phyloP scores from a whole-genome alignment of 2,797 vertebrate genomes.

The Rhinophrynus dorsalis region DNA sequence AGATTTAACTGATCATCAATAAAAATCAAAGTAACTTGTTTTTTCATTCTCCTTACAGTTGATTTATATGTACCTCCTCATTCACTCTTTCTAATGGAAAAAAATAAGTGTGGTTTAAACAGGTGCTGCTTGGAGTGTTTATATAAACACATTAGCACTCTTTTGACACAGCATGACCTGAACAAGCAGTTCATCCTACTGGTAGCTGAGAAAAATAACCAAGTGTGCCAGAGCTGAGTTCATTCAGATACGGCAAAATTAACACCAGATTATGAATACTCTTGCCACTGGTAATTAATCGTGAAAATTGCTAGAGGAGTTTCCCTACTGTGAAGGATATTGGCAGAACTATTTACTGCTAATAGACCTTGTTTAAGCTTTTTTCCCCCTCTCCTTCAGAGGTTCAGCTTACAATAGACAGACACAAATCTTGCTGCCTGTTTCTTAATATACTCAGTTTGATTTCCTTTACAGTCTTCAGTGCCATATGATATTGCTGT shows the following conservation, averaged over 20 bases:
- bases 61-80: no score
- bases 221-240: constrained; percentile 62
- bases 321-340: constrained; percentile 71
- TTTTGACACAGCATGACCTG: constrained; percentile 63
- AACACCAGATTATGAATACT: constrained; percentile 77
- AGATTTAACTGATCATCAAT: no score
- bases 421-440: constrained; percentile 52
- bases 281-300: constrained; percentile 70
- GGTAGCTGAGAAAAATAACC: constrained; percentile 67
- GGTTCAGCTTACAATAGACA: constrained; percentile 57
- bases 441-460: constrained; percentile 48
- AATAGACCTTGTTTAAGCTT: constrained; percentile 76
- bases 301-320: constrained; percentile 64
- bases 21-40: no score
- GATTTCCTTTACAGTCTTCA: no score
- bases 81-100: constrained; percentile 51
- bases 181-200: constrained; percentile 61
- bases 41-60: no score
- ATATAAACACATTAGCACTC: constrained; percentile 64
- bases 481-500: no score
- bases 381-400: constrained; percentile 58
- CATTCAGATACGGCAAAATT: constrained; percentile 75
- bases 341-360: constrained; percentile 73
- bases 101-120: constrained; percentile 57
- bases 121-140: constrained; percentile 59